phyloP scores from a whole-genome alignment of 2,797 vertebrate genomes.

The Pteronotus mesoamericanus region DNA sequence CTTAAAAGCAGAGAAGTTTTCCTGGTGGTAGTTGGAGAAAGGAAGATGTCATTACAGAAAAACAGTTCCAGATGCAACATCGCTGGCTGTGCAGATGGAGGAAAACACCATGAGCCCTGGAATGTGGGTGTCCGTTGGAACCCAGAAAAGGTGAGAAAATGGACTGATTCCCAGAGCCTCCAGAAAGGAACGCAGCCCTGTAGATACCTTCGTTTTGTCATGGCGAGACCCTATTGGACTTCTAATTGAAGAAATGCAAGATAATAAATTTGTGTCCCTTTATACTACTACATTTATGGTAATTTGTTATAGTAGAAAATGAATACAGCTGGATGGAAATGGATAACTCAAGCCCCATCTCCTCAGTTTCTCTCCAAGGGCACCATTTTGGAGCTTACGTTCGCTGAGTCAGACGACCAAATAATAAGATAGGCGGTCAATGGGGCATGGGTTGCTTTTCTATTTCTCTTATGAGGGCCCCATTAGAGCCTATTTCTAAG shows the following conservation, averaged over 20 bases:
- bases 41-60: neutral
- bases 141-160: neutral
- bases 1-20: neutral
- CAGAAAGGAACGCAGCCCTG: neutral
- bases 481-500: neutral
- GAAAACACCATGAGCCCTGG: too few relatives aligned
- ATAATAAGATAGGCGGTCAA: neutral
- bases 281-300: neutral
- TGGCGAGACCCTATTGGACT: neutral
- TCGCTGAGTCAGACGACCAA: neutral
- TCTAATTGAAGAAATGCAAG: neutral
- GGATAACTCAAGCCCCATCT: neutral
- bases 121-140: neutral
- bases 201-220: neutral
- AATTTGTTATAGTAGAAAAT: neutral
- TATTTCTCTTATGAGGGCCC: neutral
- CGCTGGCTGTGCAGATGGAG: neutral
- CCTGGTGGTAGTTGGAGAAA: neutral
- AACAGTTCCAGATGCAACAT: neutral
- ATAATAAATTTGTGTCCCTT: neutral
- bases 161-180: neutral
- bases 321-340: neutral
- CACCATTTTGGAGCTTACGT: neutral
- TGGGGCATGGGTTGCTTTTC: neutral
- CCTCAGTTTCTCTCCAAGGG: neutral